Conservation (phyloP, 2,888 invertebrate genomes). For the Silvanus unidentatus region DNA sequence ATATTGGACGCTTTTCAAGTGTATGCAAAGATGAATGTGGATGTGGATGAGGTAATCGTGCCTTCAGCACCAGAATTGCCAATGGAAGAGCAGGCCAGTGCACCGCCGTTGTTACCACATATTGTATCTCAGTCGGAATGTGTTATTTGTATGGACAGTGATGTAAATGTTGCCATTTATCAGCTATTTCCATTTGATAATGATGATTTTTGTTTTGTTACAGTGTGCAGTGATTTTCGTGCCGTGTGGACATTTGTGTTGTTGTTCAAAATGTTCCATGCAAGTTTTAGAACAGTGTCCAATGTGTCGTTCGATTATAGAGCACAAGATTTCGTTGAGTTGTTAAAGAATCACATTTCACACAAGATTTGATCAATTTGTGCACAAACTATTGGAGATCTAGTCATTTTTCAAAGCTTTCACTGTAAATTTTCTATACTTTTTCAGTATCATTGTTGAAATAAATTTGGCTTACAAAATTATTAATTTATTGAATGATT, state of each 20-base stretch:
- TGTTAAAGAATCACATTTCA: too few relatives aligned
- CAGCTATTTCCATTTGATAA: too few relatives aligned
- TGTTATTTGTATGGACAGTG: constrained; percentile 74
- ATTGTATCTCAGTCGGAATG: constrained; percentile 58
- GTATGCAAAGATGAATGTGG: constrained; percentile 50
- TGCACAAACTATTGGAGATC: too few relatives aligned
- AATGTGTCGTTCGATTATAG: constrained; percentile 68
- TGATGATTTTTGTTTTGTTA: too few relatives aligned
- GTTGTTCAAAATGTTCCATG: constrained; percentile 64
- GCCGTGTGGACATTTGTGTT: constrained; percentile 84
- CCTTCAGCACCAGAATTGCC: constrained; percentile 31
- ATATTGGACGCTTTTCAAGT: constrained; percentile 59
- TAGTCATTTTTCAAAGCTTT: too few relatives aligned
- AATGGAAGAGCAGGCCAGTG: constrained; percentile 34
- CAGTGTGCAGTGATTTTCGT: constrained; percentile 76
- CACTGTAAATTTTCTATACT: too few relatives aligned
- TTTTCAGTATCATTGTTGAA: too few relatives aligned
- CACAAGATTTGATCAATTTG: too few relatives aligned
- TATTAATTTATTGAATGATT: too few relatives aligned
- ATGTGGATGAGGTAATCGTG: constrained; percentile 5
- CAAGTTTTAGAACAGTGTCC: constrained; percentile 65
- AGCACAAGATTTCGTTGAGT: constrained; percentile 53
- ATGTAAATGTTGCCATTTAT: constrained; percentile 48
- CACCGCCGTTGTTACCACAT: constrained; percentile 32
- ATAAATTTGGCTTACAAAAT: too few relatives aligned